Conservation (phyloP, 1,140 invertebrate genomes). For the Drosophila arawakana region DNA sequence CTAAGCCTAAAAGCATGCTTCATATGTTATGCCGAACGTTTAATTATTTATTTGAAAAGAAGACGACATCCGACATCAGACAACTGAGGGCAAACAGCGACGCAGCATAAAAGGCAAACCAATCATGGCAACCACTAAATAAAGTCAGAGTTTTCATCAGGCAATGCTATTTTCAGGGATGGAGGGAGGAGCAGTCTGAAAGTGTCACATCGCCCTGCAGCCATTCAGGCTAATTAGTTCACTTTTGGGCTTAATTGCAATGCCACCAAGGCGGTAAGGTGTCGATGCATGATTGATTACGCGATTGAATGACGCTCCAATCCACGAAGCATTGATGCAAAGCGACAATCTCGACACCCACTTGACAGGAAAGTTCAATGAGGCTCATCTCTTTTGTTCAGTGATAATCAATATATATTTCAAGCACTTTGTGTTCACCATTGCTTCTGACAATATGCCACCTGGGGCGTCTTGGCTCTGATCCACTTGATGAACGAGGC, state of each 20-base stretch:
- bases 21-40: constrained; percentile 83
- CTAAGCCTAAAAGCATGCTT: constrained; percentile 81
- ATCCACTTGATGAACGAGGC: constrained; percentile 90
- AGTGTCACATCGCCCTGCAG: constrained; percentile 12
- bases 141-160: constrained; percentile 31
- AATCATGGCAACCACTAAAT: constrained; percentile 43
- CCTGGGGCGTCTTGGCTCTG: constrained; percentile 84
- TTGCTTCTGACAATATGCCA: constrained; percentile 67
- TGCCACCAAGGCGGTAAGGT: constrained; percentile 59
- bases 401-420: constrained; percentile 1
- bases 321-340: constrained; percentile 54
- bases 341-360: constrained; percentile 75
- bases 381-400: background rate
- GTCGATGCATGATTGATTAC: constrained; percentile 70
- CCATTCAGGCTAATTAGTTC: constrained; percentile 78
- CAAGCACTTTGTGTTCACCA: background rate
- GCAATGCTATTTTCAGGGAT: background rate
- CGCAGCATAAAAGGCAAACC: constrained; percentile 24
- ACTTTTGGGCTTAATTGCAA: constrained; percentile 83
- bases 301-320: constrained; percentile 34
- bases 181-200: background rate
- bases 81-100: constrained; percentile 1
- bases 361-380: constrained; percentile 25
- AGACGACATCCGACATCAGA: constrained; percentile 30
- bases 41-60: constrained; percentile 83